These are phyloP conservation scores for Agrilus mali DNA, from an alignment of 2,888 invertebrate genomes.

Conservation along the genomic window DNA sequence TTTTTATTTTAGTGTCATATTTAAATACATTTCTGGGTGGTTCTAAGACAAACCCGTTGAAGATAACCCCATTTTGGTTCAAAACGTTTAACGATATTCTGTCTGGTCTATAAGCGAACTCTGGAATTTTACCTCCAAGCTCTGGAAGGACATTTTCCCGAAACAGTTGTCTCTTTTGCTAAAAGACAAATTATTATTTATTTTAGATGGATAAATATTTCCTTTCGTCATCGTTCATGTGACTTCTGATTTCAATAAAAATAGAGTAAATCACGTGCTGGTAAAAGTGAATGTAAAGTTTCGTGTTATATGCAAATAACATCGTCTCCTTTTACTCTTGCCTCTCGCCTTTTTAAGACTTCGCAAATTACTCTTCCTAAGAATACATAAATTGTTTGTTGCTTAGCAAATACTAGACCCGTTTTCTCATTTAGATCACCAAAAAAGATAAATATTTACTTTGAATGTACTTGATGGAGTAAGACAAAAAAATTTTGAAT, in stretches of 20 bases:
- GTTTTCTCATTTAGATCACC: too few relatives aligned
- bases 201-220: not conserved
- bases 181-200: slow-evolving; percentile 10
- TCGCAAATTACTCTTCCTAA: too few relatives aligned
- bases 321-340: too few relatives aligned
- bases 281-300: not conserved
- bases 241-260: not conserved
- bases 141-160: slow-evolving; percentile 48
- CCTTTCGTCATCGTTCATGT: not conserved
- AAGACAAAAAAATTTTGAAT: too few relatives aligned
- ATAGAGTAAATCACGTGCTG: not conserved
- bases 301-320: too few relatives aligned
- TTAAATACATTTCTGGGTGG: slow-evolving; percentile 24
- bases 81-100: slow-evolving; percentile 45
- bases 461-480: too few relatives aligned
- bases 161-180: slow-evolving; percentile 49
- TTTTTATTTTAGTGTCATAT: slow-evolving; percentile 10
- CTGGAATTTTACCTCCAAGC: slow-evolving; percentile 50
- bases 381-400: too few relatives aligned
- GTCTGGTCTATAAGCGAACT: slow-evolving; percentile 47
- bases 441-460: too few relatives aligned
- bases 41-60: slow-evolving; percentile 45
- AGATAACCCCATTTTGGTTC: slow-evolving; percentile 48
- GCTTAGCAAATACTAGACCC: too few relatives aligned
- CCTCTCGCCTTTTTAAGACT: too few relatives aligned